Evolutionary conservation across 1,140 invertebrate genomes (phyloP), one percentile per base, ranked within the genome.

Genomic region (Solen grandis): DNA sequence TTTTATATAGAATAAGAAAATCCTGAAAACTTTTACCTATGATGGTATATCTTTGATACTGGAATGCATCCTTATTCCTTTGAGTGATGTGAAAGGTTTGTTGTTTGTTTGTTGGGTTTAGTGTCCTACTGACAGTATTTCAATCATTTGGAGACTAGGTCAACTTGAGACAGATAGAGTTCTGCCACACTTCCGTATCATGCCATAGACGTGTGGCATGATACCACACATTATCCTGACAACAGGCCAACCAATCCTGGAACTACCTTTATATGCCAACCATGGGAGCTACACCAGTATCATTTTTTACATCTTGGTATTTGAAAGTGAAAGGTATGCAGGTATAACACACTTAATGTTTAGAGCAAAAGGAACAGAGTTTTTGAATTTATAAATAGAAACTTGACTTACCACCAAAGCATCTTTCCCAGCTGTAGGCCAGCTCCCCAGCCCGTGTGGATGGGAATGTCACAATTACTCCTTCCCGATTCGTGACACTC

Each of bases 381-480:
- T 46, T 46, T 19, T 46, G n/a, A n/a, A n/a, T n/a, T n/a, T n/a
- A n/a, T n/a, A n/a, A n/a, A n/a, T n/a, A n/a, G n/a, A n/a, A 46
- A 46, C 41, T 10, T 10, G 8, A 10, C 33, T n/a, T 73, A 75
- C 73, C 22, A 35, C 57, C 36, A 27, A 65, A 76, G 50, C 74
- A 76, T 27, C 74, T 65, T 27, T 76, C 74, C 62, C 60, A 76
- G 33, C 74, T 76, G 62, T 31, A 76, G 16, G 41, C 60, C 19
- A 46, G 35, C 41, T 66, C 33, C 1, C 60, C 74, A 8, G 35
- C 31, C 35, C 14, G 57, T 1, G 59, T 35, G 16, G 62, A n/a
- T 19, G 35, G 10, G 41, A 76, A 66, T 19, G 74, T 76, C 16
- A 54, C 27, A 3, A 25, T 33, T 35, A 62, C 63, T 35, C 72